These are phyloP conservation scores for Orchestia grillus DNA, from an alignment of 1,140 invertebrate genomes.

Conservation along the genomic window DNA sequence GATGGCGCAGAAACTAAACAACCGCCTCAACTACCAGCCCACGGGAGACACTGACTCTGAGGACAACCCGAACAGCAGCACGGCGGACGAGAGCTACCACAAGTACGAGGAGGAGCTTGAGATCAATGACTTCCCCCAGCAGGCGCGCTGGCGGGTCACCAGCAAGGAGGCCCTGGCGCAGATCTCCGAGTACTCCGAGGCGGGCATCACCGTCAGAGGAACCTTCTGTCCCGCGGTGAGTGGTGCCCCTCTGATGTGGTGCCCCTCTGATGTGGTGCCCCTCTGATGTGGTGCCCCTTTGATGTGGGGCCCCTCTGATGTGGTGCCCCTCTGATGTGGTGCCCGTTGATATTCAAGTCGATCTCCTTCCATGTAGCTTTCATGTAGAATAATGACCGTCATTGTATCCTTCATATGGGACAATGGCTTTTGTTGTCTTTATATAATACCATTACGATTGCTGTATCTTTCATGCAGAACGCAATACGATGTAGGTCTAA, in stretches of 20 bases:
- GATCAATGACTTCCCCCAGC: conserved; percentile 99
- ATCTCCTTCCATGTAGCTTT: neutral
- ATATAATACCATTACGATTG: neutral
- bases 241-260: neutral
- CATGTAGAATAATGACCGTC: neutral
- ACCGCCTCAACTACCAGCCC: conserved; percentile 96
- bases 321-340: neutral
- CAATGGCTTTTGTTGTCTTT: neutral
- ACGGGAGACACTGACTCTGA: conserved; percentile 79
- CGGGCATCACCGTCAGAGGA: conserved; percentile 97
- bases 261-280: neutral
- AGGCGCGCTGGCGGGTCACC: conserved; percentile 79
- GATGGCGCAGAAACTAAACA: conserved; percentile 95
- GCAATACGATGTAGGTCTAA: too few relatives aligned
- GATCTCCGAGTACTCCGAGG: conserved; percentile 99
- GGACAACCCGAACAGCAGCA: conserved; percentile 69
- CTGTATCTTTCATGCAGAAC: neutral
- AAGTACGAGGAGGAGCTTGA: conserved; percentile 99
- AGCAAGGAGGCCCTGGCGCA: conserved; percentile 91
- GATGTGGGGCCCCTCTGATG: neutral
- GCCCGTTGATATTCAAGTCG: neutral
- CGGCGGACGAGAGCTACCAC: conserved; percentile 71
- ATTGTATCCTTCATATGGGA: neutral
- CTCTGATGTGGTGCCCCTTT: neutral
- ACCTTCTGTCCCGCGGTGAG: conserved; percentile 86